Evolutionary conservation across 2,797 vertebrate species (phyloP).

Genomic region (Dicrostonyx torquatus): DNA sequence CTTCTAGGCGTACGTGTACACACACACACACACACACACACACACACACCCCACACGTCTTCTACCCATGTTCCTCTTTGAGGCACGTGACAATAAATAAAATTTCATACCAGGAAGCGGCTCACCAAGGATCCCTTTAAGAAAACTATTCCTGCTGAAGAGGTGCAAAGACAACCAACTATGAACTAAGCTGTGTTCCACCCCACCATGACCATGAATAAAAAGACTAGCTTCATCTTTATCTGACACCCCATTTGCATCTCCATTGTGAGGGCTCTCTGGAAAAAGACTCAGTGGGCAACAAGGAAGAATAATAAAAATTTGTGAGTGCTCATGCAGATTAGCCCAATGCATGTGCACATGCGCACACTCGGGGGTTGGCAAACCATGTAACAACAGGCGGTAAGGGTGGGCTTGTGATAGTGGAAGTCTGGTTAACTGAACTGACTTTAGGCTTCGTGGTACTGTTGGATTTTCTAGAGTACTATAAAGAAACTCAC

Average conservation of each 20-base stretch:
- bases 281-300: background rate
- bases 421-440: background rate
- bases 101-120: background rate
- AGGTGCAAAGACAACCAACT: background rate
- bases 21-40: too few species aligned
- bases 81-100: background rate
- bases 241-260: background rate
- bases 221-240: background rate
- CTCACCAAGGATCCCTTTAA: background rate
- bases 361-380: background rate
- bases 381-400: background rate
- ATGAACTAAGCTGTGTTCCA: fast-evolving
- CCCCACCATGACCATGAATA: background rate
- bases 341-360: background rate
- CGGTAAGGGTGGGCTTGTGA: background rate
- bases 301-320: background rate
- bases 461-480: background rate
- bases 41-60: too few species aligned
- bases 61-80: background rate
- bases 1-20: background rate
- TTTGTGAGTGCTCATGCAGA: fast-evolving
- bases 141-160: background rate
- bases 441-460: background rate
- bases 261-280: fast-evolving
- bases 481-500: constrained; percentile 16